Base-by-base conservation (phyloP, 1,140 invertebrate genomes). In the Tyrophagus putrescentiae region DNA sequence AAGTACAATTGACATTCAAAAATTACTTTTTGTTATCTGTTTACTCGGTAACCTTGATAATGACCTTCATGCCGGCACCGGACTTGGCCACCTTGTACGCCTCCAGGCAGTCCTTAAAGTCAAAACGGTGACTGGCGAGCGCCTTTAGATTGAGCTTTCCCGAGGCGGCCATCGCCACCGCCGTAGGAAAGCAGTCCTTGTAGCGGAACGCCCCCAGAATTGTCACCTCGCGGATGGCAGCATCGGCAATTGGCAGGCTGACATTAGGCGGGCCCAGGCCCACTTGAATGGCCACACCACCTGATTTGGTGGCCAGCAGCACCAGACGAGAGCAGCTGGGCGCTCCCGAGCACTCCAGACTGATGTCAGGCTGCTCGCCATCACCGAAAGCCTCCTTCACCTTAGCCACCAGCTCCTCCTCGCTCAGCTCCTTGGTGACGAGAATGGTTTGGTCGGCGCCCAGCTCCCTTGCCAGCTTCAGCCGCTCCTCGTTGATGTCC, bases 171-270 rank as follows among this genome's bases (percentile, higher is more conserved):
- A 64, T 32, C 29, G 32, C 23, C 18, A 64, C 52, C 21, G 62
- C 60, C 23, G 27, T n/a, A 21, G 62, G 59, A 28, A 56, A 88
- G 84, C 88, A 85, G 73, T 95, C 93, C 44, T 77, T 82, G 70
- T 95, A 95, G 72, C 90, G 79, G 72, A 96, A 95, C 27, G 89
- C 80, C 45, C 91, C 91, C 67, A 80, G 77, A 60, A 97, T 88
- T 70, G 93, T 88, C 4, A 97, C 82, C 77, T 96, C 91, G 57
- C 84, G 72, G 0, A 80, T 73, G 11, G 85, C 72, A 1, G 88
- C 86, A 70, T 82, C 80, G 1, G 86, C 78, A 56, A 96, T 72
- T 4, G 91, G 90, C 36, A 95, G 60, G 66, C 79, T 83, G 7
- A 89, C 75, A 71, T 88, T 83, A 1, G 80, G 65, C 59, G 80